Evolutionary conservation across 2,113 vertebrate species (phyloP).

Genomic region (Xenus cinereus): DNA sequence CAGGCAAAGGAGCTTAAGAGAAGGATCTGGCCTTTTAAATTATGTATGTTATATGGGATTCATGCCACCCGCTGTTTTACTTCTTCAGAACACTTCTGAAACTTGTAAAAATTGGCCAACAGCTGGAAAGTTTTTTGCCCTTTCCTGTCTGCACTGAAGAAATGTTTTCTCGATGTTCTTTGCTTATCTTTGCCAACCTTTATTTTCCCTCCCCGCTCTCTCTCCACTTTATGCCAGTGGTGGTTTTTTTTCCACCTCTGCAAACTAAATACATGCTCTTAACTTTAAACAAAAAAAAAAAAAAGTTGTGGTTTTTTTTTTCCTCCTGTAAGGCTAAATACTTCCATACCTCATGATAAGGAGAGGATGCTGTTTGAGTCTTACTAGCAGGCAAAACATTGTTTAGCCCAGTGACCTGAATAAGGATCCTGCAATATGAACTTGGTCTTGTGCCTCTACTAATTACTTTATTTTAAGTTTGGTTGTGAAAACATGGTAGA

Average conservation of each 20-base stretch:
- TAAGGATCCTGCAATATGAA: not conserved
- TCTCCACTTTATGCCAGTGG: not conserved
- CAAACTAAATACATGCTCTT: not conserved
- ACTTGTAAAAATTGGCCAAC: not conserved
- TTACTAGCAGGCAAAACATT: not conserved
- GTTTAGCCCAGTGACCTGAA: not conserved
- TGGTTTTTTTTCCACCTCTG: not conserved
- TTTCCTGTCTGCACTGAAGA: not conserved
- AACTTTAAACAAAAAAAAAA: not conserved
- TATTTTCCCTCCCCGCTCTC: not conserved
- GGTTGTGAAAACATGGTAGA: not conserved
- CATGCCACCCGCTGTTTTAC: not conserved
- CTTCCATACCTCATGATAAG: not conserved
- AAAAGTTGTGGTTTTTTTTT: not conserved
- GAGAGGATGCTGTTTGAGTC: not conserved
- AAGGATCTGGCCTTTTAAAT: not conserved
- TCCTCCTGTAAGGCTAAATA: not conserved
- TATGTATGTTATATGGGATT: not conserved
- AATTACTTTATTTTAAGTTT: not conserved
- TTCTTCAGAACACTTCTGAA: not conserved
- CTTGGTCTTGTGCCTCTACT: not conserved
- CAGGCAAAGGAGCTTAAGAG: not conserved
- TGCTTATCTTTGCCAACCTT: not conserved
- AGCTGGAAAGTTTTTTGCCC: not conserved
- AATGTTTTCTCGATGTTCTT: not conserved